phyloP scores from a whole-genome alignment of 2,888 invertebrate species.

The Hirtodrosophila confusa region DNA sequence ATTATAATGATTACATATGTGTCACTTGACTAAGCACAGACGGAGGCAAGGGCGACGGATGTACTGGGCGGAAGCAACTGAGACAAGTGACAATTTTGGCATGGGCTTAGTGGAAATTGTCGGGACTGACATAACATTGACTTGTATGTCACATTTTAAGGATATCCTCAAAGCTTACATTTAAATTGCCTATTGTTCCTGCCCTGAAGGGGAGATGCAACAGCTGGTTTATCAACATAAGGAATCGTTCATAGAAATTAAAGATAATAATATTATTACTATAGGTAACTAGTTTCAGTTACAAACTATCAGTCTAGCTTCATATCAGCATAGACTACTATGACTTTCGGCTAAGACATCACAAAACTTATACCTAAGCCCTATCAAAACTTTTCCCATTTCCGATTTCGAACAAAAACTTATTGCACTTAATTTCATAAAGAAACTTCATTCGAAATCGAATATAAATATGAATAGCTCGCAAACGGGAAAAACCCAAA shows the following conservation, averaged over 20 bases:
- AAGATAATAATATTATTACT: too few species aligned
- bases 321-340: too few species aligned
- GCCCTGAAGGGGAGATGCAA: background rate
- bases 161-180: constrained; percentile 24
- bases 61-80: constrained; percentile 40
- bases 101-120: constrained; percentile 34
- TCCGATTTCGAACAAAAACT: too few species aligned
- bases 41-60: constrained; percentile 1
- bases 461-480: too few species aligned
- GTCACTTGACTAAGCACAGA: constrained; percentile 55
- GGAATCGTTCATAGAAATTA: background rate
- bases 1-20: constrained; percentile 70
- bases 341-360: too few species aligned
- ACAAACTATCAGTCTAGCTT: too few species aligned
- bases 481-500: too few species aligned
- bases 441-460: too few species aligned
- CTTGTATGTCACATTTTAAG: constrained; percentile 33
- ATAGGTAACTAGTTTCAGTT: too few species aligned
- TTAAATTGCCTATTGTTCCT: constrained; percentile 26
- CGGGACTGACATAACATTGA: constrained; percentile 39
- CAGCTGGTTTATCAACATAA: constrained; percentile 1
- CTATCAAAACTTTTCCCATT: too few species aligned
- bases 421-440: too few species aligned
- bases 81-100: constrained; percentile 50
- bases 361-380: too few species aligned